Evolutionary conservation across 2,888 invertebrate species (phyloP).

Genomic region (Drosophila fungiperda): DNA sequence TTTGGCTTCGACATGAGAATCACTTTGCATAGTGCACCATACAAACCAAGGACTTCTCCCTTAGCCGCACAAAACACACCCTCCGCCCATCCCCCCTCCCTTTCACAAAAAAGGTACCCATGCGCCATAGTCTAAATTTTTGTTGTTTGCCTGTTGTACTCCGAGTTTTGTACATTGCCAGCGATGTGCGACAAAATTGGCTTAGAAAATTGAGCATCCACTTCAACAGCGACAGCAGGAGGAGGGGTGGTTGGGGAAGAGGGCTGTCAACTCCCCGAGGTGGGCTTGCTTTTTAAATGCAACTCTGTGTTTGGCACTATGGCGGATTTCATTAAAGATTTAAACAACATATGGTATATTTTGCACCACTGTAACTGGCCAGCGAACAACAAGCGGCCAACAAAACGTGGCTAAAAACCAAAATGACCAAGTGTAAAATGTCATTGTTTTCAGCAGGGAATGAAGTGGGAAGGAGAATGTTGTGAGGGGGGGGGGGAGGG

Average conservation of each 20-base stretch:
- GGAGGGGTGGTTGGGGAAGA: too few species aligned
- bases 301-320: slow-evolving; percentile 71
- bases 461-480: background rate
- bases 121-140: slow-evolving; percentile 17
- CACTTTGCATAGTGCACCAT: slow-evolving; percentile 50
- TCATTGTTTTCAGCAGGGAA: slow-evolving; percentile 62
- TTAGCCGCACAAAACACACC: background rate
- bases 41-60: background rate
- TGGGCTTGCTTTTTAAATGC: slow-evolving; percentile 68
- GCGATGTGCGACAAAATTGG: slow-evolving; percentile 73
- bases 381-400: slow-evolving; percentile 8
- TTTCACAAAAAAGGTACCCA: background rate
- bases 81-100: background rate
- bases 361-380: slow-evolving; percentile 39
- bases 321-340: slow-evolving; percentile 77
- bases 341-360: slow-evolving; percentile 78
- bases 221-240: slow-evolving; percentile 32
- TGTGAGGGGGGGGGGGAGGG: background rate
- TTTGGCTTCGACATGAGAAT: slow-evolving; percentile 47
- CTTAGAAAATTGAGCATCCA: slow-evolving; percentile 77
- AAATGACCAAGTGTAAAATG: slow-evolving; percentile 76
- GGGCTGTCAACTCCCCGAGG: slow-evolving; percentile 15
- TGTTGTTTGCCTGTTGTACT: slow-evolving; percentile 50
- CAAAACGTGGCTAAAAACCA: slow-evolving; percentile 47
- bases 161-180: slow-evolving; percentile 52